These are phyloP conservation scores for Cremastobaeus sp. DNA, from an alignment of 2,888 invertebrate species.

Conservation along the genomic window DNA sequence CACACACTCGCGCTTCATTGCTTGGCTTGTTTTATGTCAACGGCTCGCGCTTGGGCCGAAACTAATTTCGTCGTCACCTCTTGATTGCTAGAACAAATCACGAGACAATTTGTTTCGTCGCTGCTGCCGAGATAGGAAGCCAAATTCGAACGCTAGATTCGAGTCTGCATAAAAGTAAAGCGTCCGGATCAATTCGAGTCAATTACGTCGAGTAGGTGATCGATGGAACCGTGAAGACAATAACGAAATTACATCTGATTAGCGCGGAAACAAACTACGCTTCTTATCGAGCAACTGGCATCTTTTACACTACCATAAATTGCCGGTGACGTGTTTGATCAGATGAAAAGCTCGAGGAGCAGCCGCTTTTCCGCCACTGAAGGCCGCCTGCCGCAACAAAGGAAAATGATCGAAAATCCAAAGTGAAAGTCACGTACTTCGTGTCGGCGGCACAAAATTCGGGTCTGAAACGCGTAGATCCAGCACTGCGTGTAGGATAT, in stretches of 20 bases:
- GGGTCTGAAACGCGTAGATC: slow-evolving; percentile 49
- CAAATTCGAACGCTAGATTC: too few relatives aligned
- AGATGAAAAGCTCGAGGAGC: background rate
- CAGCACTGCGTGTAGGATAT: slow-evolving; percentile 70
- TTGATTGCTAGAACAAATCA: background rate
- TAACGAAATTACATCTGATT: too few relatives aligned
- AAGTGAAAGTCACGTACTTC: slow-evolving; percentile 40
- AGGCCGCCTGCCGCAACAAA: background rate
- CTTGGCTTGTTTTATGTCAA: slow-evolving; percentile 39
- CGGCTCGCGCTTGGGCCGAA: slow-evolving; percentile 5
- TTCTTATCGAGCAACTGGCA: too few relatives aligned
- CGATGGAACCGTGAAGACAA: too few relatives aligned
- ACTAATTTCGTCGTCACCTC: background rate
- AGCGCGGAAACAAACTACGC: too few relatives aligned
- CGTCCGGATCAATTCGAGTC: too few relatives aligned
- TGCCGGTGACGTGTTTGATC: too few relatives aligned
- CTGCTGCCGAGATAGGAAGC: background rate
- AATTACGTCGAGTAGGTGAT: too few relatives aligned
- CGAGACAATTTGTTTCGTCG: background rate
- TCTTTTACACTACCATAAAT: too few relatives aligned
- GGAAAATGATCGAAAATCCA: slow-evolving; percentile 8
- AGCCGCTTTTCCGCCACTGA: slow-evolving; percentile 1
- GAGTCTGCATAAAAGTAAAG: too few relatives aligned
- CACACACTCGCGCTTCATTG: slow-evolving; percentile 36
- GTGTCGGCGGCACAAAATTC: slow-evolving; percentile 9